Base-by-base conservation (phyloP, 2,113 vertebrate species). In the Nestor notabilis region DNA sequence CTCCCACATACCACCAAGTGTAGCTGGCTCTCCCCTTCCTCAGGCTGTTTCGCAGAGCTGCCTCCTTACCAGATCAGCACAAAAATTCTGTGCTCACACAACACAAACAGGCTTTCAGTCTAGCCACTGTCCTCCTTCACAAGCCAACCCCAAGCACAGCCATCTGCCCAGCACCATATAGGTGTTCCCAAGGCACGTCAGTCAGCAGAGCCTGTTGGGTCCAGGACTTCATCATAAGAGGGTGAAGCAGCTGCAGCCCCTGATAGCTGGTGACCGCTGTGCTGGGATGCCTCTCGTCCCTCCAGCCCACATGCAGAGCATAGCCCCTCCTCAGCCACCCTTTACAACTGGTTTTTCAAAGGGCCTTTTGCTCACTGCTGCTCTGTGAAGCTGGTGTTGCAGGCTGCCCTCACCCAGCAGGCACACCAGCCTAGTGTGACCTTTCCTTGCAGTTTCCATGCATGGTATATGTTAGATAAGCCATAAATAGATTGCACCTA, bases 201-300 rank as follows among this genome's bases (percentile, higher is more conserved):
- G 33, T 19, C 37, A 53, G 37, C 21, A 37, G 18, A 69, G 21
- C 46, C 46, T 75, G 17, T 11, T 29, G 41, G 60, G n/a, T 56
- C 46, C 49, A 44, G 43, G 27, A 21, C 18, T 20, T 50, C 39
- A 47, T 61, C 9, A 3, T n/a, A 43, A 46, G 28, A 33, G 12
- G 27, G 21, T 49, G 46, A 61, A 80, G 68, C 3, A 92, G 68
- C 58, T 83, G 60, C 60, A 4, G 16, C 23, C 18, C 44, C 24
- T 2, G 2, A 0, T 3, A 61, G 44, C 24, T 43, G 77, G 63
- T 35, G 58, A 8, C 23, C 0, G 1, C 25, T 61, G 27, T 44
- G 49, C 53, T 81, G 76, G 39, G 16, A 27, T 66, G 52, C 33
- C 24, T 87, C 58, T 46, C 27, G 24, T 68, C 44, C 80, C 41